These are phyloP conservation scores for Carlito syrichta DNA, from an alignment of 2,113 vertebrate species.

Conservation along the genomic window DNA sequence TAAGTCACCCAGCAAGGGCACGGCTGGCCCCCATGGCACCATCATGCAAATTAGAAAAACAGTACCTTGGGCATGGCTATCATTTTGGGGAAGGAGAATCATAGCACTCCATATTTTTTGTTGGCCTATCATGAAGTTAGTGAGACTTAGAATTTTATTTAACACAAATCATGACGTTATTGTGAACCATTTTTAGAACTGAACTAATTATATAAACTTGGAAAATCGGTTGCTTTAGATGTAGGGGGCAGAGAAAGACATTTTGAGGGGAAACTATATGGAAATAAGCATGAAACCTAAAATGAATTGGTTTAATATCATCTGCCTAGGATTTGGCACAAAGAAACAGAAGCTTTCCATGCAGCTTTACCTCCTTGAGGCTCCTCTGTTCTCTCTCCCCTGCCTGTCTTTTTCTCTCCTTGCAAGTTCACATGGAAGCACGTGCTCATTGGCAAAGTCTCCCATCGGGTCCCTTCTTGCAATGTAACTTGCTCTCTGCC, in stretches of 20 bases:
- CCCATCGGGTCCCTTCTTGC: background rate
- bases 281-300: background rate
- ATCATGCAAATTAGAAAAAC: background rate
- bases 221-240: background rate
- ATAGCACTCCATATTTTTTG: background rate
- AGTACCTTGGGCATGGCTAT: background rate
- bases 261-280: background rate
- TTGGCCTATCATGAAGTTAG: background rate
- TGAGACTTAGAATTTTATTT: background rate
- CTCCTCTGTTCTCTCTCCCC: background rate
- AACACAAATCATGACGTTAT: background rate
- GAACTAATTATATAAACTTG: background rate
- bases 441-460: background rate
- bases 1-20: background rate
- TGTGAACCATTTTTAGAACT: constrained; percentile 10
- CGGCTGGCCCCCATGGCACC: background rate
- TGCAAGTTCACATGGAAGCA: background rate
- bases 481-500: background rate
- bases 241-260: background rate
- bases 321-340: background rate
- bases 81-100: background rate
- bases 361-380: background rate
- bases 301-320: background rate
- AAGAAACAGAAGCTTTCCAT: background rate
- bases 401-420: background rate